Evolutionary conservation across 2,888 invertebrate species (phyloP), one percentile per base, ranked within the genome.

Genomic region (Caenorhabditis sinica): DNA sequence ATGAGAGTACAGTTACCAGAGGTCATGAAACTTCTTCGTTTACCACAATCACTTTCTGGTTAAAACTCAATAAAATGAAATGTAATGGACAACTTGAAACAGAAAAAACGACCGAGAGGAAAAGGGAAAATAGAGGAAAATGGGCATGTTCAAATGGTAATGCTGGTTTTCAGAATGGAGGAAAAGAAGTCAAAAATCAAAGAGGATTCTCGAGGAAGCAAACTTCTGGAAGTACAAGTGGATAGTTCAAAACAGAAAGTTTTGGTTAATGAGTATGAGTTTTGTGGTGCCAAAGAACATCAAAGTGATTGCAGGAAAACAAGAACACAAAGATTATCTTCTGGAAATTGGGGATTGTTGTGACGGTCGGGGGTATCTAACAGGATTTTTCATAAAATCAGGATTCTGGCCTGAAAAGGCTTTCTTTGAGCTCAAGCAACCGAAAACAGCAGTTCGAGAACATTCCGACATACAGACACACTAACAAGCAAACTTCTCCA

Each of bases 41-140:
- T 30, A 25, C 56, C 56, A 36, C 53, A 51, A 30, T 49, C 15
- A 53, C 15, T 68, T 68, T 68, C 53, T 23, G 68, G 68, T 68
- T 68, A 23, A 51, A 68, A 53, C 36, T 68, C 53, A 68, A 68
- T 68, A 53, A 68, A 71, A 71, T 71, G 25, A 71, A 58, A 43
- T 71, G 36, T 71, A 71, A 71, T 58, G 56, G 56, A 20, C 53
- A 53, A 51, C 69, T 66, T 66, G 25, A 53, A 68, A 68, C 13
- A 68, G n/a, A 30, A 45, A 25, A 43, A 33, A 15, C n/a, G 25
- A 63, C 8, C 20, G 49, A 36, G 43, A 17, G 28, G 63, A 40
- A 40, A 43, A 63, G 13, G n/a, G n/a, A n/a, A n/a, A n/a, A n/a
- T n/a, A 9, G 45, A 28, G 25, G 49, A 28, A 20, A 65, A 65